phyloP scores from a whole-genome alignment of 1,140 invertebrate species.

The Planococcus citri region DNA sequence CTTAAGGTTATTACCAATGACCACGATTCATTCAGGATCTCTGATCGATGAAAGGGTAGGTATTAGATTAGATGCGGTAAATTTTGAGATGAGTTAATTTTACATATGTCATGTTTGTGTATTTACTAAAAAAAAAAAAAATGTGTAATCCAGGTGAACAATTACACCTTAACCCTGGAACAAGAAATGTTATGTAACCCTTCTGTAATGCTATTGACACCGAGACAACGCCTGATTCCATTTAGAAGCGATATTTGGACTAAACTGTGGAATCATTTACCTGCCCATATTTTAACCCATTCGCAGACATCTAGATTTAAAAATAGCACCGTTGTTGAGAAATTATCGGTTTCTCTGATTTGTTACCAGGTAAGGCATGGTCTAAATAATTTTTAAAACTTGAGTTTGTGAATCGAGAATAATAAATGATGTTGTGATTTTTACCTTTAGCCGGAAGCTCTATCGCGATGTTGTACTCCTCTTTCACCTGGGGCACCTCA shows the following conservation, averaged over 20 bases:
- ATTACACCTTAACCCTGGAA: conserved; percentile 14
- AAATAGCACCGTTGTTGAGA: conserved; percentile 55
- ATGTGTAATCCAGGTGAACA: conserved; percentile 8
- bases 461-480: conserved; percentile 68
- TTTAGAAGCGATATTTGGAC: conserved; percentile 72
- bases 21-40: conserved; percentile 41
- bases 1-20: conserved; percentile 54
- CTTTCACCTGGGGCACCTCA: conserved; percentile 52
- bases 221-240: conserved; percentile 61
- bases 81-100: background rate
- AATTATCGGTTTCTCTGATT: conserved; percentile 58
- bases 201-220: conserved; percentile 65
- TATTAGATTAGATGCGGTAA: no score
- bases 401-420: background rate
- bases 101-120: background rate
- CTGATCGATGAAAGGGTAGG: conserved; percentile 40
- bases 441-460: conserved; percentile 60
- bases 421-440: conserved; percentile 22
- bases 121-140: background rate
- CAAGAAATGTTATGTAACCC: conserved; percentile 62
- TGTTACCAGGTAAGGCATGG: conserved; percentile 52
- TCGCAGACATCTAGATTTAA: conserved; percentile 48
- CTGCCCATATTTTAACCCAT: conserved; percentile 38
- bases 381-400: background rate
- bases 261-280: conserved; percentile 44